Conservation (phyloP, 2,797 vertebrate genomes). For the Acrocephalus scirpaceus region DNA sequence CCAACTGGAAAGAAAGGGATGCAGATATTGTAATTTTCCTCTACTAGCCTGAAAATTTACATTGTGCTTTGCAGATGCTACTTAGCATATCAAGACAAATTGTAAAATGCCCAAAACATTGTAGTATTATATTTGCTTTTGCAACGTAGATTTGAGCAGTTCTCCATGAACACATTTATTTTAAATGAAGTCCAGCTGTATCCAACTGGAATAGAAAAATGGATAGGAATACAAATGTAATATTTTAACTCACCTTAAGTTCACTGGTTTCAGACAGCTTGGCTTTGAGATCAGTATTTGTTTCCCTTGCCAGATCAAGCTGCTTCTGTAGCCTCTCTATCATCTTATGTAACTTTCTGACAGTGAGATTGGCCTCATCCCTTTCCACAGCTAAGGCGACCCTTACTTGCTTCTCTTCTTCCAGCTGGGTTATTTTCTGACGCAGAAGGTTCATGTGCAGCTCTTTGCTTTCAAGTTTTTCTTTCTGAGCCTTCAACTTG, state of each 20-base stretch:
- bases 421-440: conserved; percentile 87
- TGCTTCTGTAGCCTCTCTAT: conserved; percentile 86
- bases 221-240: not conserved
- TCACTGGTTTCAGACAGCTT: conserved; percentile 86
- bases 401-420: conserved; percentile 84
- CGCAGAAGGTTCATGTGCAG: conserved; percentile 87
- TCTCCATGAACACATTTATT: not conserved
- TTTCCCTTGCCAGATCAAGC: conserved; percentile 76
- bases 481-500: conserved; percentile 88
- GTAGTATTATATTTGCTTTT: not conserved
- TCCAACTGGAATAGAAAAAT: not conserved
- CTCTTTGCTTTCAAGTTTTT: conserved; percentile 86
- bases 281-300: conserved; percentile 85
- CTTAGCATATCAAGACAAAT: not conserved
- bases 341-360: conserved; percentile 84
- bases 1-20: not conserved
- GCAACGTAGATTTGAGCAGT: not conserved
- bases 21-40: not conserved
- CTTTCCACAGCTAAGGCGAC: conserved; percentile 78
- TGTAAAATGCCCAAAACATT: not conserved
- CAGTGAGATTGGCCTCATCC: conserved; percentile 79
- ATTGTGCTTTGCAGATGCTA: not conserved
- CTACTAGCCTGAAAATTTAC: not conserved
- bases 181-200: not conserved
- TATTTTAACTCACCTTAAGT: conserved; percentile 85